Evolutionary conservation across 2,888 invertebrate genomes (phyloP).

Genomic region (Parochlus steinenii): DNA sequence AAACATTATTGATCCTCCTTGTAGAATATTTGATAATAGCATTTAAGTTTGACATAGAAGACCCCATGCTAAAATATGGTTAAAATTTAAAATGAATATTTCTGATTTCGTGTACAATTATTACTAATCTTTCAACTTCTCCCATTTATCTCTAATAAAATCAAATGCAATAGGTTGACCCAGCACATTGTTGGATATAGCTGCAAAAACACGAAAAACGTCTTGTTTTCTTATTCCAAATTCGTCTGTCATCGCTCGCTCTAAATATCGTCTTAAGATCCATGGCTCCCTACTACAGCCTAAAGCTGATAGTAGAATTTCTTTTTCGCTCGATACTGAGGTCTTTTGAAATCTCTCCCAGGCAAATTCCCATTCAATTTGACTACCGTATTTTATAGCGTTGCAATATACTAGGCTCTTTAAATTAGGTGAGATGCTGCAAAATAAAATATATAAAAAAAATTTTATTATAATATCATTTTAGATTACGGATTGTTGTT

Average conservation of each 20-base stretch:
- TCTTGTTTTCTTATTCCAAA: constrained; percentile 74
- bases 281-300: constrained; percentile 73
- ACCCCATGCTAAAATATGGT: constrained; percentile 45
- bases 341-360: constrained; percentile 61
- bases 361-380: constrained; percentile 77
- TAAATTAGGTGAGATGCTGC: constrained; percentile 70
- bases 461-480: constrained; percentile 4
- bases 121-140: constrained; percentile 52
- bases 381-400: constrained; percentile 66
- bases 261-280: constrained; percentile 52
- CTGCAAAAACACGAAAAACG: constrained; percentile 53
- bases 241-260: constrained; percentile 52
- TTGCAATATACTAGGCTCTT: constrained; percentile 74
- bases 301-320: constrained; percentile 54
- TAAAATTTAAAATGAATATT: neutral
- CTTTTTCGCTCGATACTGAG: constrained; percentile 67
- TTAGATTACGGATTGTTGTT: constrained; percentile 53
- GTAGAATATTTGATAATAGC: constrained; percentile 57
- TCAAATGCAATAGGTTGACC: constrained; percentile 71
- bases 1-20: constrained; percentile 52
- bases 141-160: constrained; percentile 62
- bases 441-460: constrained; percentile 13
- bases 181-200: constrained; percentile 56
- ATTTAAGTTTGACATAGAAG: constrained; percentile 49
- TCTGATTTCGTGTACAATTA: too few relatives aligned